phyloP scores from a whole-genome alignment of 2,797 vertebrate genomes.

The Mormyrus hasselquistii region DNA sequence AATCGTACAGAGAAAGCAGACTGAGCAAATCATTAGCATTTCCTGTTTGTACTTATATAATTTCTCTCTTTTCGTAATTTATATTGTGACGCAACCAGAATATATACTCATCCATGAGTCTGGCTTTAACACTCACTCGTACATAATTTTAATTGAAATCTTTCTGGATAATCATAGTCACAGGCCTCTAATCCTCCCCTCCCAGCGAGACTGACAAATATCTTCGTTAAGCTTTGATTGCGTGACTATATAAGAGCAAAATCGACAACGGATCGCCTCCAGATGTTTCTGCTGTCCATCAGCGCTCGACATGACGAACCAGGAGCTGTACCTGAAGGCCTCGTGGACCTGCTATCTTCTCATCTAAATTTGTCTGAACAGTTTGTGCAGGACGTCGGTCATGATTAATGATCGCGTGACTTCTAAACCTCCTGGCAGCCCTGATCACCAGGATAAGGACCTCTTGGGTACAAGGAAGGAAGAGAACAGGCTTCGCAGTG shows the following conservation, averaged over 20 bases:
- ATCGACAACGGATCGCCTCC: neutral
- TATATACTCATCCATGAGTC: neutral
- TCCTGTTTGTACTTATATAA: neutral
- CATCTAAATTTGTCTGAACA: neutral
- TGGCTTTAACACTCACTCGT: neutral
- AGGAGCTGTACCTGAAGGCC: neutral
- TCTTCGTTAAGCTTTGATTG: neutral
- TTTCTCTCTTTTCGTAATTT: neutral
- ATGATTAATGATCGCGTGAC: neutral
- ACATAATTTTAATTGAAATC: neutral
- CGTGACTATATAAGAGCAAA: slow-evolving; percentile 7
- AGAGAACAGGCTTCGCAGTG: neutral
- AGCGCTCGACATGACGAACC: neutral
- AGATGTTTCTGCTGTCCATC: neutral
- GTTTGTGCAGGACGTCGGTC: neutral
- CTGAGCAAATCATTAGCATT: neutral
- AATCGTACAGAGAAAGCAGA: neutral
- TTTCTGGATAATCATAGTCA: neutral
- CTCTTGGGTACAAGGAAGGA: neutral
- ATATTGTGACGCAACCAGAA: neutral
- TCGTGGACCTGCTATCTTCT: neutral
- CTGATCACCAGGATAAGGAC: neutral
- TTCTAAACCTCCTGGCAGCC: neutral
- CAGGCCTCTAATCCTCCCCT: neutral
- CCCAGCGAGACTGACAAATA: neutral